phyloP scores from a whole-genome alignment of 1,140 invertebrate genomes.

The Berghia stephanieae region DNA sequence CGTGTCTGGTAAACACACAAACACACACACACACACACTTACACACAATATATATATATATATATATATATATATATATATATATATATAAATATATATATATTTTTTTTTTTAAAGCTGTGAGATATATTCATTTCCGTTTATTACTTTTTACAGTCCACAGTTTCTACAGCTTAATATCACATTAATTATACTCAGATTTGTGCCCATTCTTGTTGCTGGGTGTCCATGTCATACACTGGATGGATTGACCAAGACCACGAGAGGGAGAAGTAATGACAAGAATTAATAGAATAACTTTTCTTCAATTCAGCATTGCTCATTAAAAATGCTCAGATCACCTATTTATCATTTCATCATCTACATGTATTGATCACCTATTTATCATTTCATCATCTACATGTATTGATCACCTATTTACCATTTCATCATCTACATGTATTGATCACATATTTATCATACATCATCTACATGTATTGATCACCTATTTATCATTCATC shows the following conservation, averaged over 20 bases:
- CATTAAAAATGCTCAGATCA: too few relatives aligned
- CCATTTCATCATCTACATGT: too few relatives aligned
- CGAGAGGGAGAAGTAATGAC: neutral
- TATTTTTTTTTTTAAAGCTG: neutral
- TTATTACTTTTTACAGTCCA: neutral
- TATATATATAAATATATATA: slow-evolving; percentile 4
- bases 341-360: too few relatives aligned
- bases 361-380: too few relatives aligned
- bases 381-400: too few relatives aligned
- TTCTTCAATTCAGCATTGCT: neutral
- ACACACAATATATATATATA: slow-evolving; percentile 14
- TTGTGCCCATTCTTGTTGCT: too few relatives aligned
- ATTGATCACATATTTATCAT: too few relatives aligned
- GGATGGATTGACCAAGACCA: too few relatives aligned
- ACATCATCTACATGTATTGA: too few relatives aligned
- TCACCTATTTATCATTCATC: too few relatives aligned
- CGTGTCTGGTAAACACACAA: neutral
- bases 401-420: too few relatives aligned
- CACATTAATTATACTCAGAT: too few relatives aligned
- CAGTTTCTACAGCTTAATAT: neutral
- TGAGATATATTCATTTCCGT: neutral
- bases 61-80: slow-evolving; percentile 22
- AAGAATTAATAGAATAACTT: neutral
- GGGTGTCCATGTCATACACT: neutral
- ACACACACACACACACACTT: neutral